These are phyloP conservation scores for Scomberomorus guttatus DNA, from an alignment of 2,797 vertebrate genomes.

Conservation along the genomic window DNA sequence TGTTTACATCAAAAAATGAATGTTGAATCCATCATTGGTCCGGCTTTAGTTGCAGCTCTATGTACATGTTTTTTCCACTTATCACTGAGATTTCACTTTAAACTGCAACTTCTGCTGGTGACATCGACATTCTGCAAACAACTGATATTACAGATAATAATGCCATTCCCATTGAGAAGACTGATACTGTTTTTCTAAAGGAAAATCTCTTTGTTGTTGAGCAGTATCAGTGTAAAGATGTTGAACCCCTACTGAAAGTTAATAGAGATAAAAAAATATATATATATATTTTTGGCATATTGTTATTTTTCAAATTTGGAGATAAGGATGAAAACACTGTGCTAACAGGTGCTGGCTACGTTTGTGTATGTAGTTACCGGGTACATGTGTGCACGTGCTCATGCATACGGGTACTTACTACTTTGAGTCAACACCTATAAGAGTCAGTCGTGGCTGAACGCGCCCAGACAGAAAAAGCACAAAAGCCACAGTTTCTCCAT, in stretches of 20 bases:
- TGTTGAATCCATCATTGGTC: neutral
- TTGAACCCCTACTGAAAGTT: neutral
- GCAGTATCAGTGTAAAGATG: neutral
- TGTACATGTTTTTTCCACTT: neutral
- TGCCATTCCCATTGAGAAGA: neutral
- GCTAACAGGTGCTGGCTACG: constrained; percentile 49
- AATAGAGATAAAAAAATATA: no score
- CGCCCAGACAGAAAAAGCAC: constrained; percentile 68
- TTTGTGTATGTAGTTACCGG: constrained; percentile 34
- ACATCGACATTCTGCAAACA: neutral
- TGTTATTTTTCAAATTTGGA: neutral
- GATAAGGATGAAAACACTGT: constrained; percentile 18
- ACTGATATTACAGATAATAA: neutral
- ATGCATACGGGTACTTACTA: constrained; percentile 60
- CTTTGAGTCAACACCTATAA: constrained; percentile 79
- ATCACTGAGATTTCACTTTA: neutral
- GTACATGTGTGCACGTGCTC: constrained; percentile 27
- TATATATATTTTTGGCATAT: neutral
- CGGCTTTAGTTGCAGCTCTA: neutral
- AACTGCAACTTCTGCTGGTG: neutral
- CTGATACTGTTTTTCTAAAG: neutral
- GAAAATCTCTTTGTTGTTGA: neutral
- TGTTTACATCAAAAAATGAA: neutral
- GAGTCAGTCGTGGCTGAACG: constrained; percentile 70
- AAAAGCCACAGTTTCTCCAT: constrained; percentile 75